phyloP scores from a whole-genome alignment of 2,888 invertebrate species.

The Tinea pellionella region DNA sequence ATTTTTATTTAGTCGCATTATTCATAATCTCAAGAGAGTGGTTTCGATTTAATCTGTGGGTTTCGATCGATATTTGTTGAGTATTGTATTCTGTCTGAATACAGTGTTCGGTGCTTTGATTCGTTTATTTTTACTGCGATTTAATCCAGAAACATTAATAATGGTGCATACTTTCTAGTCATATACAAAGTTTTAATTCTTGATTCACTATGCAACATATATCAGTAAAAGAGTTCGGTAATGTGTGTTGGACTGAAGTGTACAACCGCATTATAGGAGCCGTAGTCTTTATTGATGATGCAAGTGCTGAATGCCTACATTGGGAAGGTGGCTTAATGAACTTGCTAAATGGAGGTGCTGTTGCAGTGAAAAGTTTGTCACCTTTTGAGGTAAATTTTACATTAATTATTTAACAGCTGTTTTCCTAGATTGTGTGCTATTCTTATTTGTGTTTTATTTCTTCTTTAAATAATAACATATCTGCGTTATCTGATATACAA shows the following conservation, averaged over 20 bases:
- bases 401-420: background rate
- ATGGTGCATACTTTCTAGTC: background rate
- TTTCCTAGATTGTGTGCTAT: too few relatives aligned
- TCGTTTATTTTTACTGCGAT: too few relatives aligned
- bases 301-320: conserved; percentile 74
- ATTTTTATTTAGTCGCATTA: too few relatives aligned
- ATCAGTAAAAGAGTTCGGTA: conserved; percentile 39
- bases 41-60: too few relatives aligned
- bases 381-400: conserved; percentile 64
- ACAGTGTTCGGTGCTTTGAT: too few relatives aligned
- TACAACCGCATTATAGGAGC: conserved; percentile 71
- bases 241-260: conserved; percentile 72
- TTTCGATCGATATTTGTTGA: too few relatives aligned
- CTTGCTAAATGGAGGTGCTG: conserved; percentile 71
- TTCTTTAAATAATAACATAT: too few relatives aligned
- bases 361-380: conserved; percentile 73
- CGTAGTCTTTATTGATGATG: conserved; percentile 74
- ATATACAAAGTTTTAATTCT: background rate
- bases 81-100: too few relatives aligned
- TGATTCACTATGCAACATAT: background rate
- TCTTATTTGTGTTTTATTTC: too few relatives aligned
- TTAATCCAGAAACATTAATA: too few relatives aligned
- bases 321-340: conserved; percentile 76
- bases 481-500: too few relatives aligned
- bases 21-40: too few relatives aligned